phyloP scores from a whole-genome alignment of 2,113 vertebrate species.

The Emydura subglobosa region DNA sequence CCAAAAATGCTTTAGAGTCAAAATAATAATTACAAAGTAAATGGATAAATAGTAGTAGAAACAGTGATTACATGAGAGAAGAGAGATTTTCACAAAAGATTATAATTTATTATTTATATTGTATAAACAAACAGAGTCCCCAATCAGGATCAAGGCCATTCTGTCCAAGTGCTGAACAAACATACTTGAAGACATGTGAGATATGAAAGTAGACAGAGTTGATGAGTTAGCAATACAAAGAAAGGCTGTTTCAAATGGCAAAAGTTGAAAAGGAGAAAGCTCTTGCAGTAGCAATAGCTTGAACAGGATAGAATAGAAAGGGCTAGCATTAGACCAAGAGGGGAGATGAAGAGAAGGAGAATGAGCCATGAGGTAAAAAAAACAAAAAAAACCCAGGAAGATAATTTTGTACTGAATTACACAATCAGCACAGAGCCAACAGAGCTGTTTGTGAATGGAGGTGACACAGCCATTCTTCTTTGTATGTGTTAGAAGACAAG shows the following conservation, averaged over 20 bases:
- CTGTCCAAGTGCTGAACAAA: background rate
- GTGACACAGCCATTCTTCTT: background rate
- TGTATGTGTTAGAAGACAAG: background rate
- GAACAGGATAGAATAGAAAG: background rate
- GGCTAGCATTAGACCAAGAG: accelerated
- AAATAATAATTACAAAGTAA: background rate
- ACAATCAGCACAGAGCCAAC: background rate
- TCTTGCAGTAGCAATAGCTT: background rate
- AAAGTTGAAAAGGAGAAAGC: background rate
- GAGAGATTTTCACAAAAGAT: background rate
- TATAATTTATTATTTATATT: background rate
- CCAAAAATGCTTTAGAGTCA: background rate
- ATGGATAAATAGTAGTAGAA: background rate
- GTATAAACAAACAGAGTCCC: background rate
- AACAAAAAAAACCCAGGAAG: background rate
- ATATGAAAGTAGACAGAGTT: background rate
- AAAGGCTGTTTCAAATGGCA: background rate
- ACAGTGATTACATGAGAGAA: background rate
- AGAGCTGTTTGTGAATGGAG: background rate
- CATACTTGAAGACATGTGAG: background rate
- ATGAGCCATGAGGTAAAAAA: background rate
- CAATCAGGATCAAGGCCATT: too few relatives aligned
- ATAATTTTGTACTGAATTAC: background rate
- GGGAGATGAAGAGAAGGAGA: background rate
- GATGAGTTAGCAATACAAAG: background rate